Percentiles rank a stretch among this genome's conserved stretches.
Evolutionary conservation across 2,113 vertebrate species (phyloP).

Genomic region (Paramisgurnus dabryanus): DNA sequence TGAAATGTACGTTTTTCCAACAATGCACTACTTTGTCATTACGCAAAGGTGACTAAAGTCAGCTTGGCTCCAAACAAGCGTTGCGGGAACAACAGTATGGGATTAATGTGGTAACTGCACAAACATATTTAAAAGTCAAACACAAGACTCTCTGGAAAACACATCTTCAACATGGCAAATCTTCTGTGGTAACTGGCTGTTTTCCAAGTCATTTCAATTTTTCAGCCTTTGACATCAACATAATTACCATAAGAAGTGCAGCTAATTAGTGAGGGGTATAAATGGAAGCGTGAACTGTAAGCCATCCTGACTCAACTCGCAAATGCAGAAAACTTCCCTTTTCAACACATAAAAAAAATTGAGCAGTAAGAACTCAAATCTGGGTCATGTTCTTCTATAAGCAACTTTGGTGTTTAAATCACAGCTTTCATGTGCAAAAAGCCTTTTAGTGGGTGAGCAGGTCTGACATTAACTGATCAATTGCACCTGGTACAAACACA

Average conservation of each 20-base stretch:
- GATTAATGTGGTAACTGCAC: background rate
- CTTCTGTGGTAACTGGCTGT: conserved; percentile 21
- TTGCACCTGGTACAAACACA: too few species aligned
- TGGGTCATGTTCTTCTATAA: background rate
- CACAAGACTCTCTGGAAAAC: background rate
- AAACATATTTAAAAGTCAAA: background rate
- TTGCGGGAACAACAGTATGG: background rate
- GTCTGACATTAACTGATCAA: too few species aligned
- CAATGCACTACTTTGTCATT: background rate
- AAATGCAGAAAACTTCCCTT: conserved; percentile 10
- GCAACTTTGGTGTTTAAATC: background rate
- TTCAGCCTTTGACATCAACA: conserved; percentile 32
- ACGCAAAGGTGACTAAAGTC: background rate
- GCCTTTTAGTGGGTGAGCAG: background rate
- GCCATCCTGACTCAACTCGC: conserved; percentile 23
- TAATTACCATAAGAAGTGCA: conserved; percentile 40
- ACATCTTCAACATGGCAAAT: background rate
- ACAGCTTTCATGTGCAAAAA: background rate
- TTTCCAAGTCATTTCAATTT: conserved; percentile 28
- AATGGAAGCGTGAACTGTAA: conserved; percentile 31
- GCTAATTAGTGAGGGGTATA: conserved; percentile 19
- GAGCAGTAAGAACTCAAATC: conserved; percentile 2
- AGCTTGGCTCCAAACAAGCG: background rate
- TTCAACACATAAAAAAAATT: background rate
- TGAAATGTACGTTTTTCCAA: background rate